phyloP scores from a whole-genome alignment of 1,140 invertebrate species.

The Leptinotarsa undecemlineata region DNA sequence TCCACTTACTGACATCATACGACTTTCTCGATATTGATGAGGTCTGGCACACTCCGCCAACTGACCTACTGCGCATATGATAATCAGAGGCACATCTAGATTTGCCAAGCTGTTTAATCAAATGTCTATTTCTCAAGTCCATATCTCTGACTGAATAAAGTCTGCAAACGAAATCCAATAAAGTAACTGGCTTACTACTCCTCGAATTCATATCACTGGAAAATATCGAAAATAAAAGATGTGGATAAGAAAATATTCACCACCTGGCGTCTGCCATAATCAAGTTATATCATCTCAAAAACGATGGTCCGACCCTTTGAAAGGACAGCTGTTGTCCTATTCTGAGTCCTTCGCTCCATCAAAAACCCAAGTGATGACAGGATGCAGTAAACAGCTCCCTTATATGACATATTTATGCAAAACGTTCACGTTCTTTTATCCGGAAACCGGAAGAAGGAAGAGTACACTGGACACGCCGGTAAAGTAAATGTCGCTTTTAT shows the following conservation, averaged over 20 bases:
- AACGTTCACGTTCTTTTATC: constrained; percentile 13
- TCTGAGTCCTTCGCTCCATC: constrained; percentile 6
- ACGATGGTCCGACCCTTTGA: constrained; percentile 6
- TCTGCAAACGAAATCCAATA: not conserved
- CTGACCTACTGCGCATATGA: too few species aligned
- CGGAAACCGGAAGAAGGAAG: constrained; percentile 15
- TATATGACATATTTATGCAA: constrained; percentile 31
- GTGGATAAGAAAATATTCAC: constrained; percentile 21
- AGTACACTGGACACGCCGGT: constrained; percentile 19
- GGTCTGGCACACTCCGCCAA: too few species aligned
- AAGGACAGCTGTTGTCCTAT: constrained; percentile 17
- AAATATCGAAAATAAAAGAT: constrained; percentile 18
- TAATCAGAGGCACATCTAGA: too few species aligned
- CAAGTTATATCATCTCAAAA: constrained; percentile 23
- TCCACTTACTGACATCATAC: too few species aligned
- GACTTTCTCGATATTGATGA: too few species aligned
- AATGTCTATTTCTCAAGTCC: too few species aligned
- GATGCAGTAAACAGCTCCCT: constrained; percentile 21
- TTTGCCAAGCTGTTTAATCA: too few species aligned
- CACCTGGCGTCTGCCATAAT: constrained; percentile 23
- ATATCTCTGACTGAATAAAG: too few species aligned
- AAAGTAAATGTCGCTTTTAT: constrained; percentile 17
- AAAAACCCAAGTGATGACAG: constrained; percentile 11
- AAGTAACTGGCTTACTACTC: not conserved
- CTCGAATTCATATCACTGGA: not conserved